Evolutionary conservation across 2,888 invertebrate species (phyloP).

Genomic region (Agrotis ipsilon): DNA sequence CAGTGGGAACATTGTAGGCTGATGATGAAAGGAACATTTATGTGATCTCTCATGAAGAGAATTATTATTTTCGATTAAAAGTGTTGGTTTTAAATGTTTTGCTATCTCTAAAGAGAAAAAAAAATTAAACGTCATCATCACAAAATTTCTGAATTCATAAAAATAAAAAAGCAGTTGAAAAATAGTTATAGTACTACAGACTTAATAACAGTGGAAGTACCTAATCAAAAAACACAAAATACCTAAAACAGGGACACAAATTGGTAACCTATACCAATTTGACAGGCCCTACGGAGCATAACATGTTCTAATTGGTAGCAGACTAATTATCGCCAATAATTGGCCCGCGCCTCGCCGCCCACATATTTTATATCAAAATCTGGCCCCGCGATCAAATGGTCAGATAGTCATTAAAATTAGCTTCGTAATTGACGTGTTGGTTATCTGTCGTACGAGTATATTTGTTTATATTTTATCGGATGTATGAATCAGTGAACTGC

Average conservation of each 20-base stretch:
- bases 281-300: conserved; percentile 12
- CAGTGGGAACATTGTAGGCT: too few relatives aligned
- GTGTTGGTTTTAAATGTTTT: too few relatives aligned
- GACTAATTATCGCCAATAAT: conserved; percentile 52
- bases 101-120: too few relatives aligned
- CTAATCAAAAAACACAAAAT: neutral
- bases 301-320: conserved; percentile 31
- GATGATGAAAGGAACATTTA: too few relatives aligned
- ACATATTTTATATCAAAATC: conserved; percentile 36
- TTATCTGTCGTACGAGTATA: neutral
- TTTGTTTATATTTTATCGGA: conserved; percentile 8
- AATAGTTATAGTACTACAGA: too few relatives aligned
- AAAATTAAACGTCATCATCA: too few relatives aligned
- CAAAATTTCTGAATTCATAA: too few relatives aligned
- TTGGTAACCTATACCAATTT: neutral
- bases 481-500: neutral
- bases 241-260: neutral
- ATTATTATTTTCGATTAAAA: too few relatives aligned
- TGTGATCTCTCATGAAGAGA: too few relatives aligned
- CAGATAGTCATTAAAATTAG: conserved; percentile 35
- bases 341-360: conserved; percentile 20
- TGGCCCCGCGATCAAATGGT: conserved; percentile 32
- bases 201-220: too few relatives aligned
- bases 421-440: conserved; percentile 24
- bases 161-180: too few relatives aligned